phyloP scores from a whole-genome alignment of 2,113 vertebrate species.

The Oreochromis tanganicae region DNA sequence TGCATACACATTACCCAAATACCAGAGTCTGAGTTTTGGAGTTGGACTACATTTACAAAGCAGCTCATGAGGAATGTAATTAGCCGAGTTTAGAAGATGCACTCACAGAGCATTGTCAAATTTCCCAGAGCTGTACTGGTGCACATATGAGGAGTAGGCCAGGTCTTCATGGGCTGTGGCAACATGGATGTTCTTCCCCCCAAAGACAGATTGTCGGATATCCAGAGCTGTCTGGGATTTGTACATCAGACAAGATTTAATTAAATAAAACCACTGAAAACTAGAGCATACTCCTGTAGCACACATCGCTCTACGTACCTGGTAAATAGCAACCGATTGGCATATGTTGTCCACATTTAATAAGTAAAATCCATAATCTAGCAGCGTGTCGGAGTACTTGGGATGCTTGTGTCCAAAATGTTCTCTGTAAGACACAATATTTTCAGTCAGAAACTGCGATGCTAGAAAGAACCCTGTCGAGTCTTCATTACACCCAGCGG shows the following conservation, averaged over 20 bases:
- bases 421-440: conserved; percentile 76
- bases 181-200: conserved; percentile 98
- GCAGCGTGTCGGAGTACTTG: conserved; percentile 95
- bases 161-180: conserved; percentile 97
- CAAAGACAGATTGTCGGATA: conserved; percentile 98
- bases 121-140: conserved; percentile 99
- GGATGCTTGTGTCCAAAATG: conserved; percentile 98
- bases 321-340: conserved; percentile 98
- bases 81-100: not conserved
- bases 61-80: not conserved
- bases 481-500: not conserved
- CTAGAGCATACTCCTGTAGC: no score
- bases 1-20: not conserved
- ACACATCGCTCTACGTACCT: conserved; percentile 67
- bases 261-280: not conserved
- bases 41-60: not conserved
- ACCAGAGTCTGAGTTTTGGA: not conserved
- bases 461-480: not conserved
- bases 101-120: conserved; percentile 99
- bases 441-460: not conserved
- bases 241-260: not conserved
- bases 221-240: conserved; percentile 86
- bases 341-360: conserved; percentile 99
- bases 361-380: conserved; percentile 99
- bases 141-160: conserved; percentile 97